Base-by-base conservation (phyloP, 2,888 invertebrate species). In the Ypsolopha sequella region DNA sequence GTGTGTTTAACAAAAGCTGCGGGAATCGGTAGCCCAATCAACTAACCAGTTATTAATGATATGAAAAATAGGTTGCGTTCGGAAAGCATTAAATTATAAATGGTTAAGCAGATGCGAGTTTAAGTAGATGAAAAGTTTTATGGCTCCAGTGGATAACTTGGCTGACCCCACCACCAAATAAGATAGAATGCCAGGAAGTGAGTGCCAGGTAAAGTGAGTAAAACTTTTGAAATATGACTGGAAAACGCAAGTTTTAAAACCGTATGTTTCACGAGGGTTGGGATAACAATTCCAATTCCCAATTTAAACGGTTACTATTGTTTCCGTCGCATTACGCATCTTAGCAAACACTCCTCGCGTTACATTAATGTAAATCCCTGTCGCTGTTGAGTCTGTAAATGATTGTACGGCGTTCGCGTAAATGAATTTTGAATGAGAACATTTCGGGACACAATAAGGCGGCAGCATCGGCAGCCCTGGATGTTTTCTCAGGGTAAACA, bases 1-100 rank as follows among this genome's bases (percentile, higher is more conserved):
- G 82, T 77, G 76, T 64, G 65, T 69, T 69, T 71, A 80, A 82
- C 80, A 86, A 85, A 80, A 71, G 75, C 69, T 66, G 74, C 66
- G 72, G 69, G 70, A 65, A 67, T 70, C 74, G 64, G 80, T 74
- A 80, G 80, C 70, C 68, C 76, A 78, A 82, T 84, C 73, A 81
- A 79, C 70, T 70, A 78, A 76, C 77, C 74, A 70, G 73, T 73
- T 74, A 76, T 76, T 76, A 73, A 73, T 73, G 60, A 68, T 73
- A 65, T 59, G 60, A 62, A 62, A 59, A 65, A 68, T 62, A 58
- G 54, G 56, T 14, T 39, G 24, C 48, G n/a, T 35, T 36, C n/a
- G 47, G 45, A 47, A 47, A 43, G 43, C 43, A 14, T 11, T 43
- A 41, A 43, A 43, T 43, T 43, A 11, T 39, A 33, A 33, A 13